Conservation (phyloP, 37 sponge, comb jelly and placozoan species). For the Chondrosia reniformis region DNA sequence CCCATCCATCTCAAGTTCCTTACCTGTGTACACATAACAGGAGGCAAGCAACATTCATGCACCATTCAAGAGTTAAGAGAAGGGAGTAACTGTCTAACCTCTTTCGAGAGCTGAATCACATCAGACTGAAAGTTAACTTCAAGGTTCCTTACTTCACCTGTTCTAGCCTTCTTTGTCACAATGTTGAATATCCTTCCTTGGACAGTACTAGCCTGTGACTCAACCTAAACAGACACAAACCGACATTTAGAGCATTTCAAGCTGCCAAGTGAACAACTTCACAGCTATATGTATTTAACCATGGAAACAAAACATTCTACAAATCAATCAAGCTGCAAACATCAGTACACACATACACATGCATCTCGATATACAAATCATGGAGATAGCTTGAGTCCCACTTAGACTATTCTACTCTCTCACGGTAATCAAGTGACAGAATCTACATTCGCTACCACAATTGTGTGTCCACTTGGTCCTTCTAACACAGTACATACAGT, state of each 20-base stretch:
- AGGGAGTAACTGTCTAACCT: conserved; percentile 39
- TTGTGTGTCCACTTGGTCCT: too few species aligned
- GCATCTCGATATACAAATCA: not conserved
- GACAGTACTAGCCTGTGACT: conserved; percentile 57
- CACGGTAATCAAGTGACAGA: too few species aligned
- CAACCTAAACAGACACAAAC: conserved; percentile 62
- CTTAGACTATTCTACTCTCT: too few species aligned
- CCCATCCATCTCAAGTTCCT: conserved; percentile 88
- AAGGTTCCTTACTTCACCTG: conserved; percentile 64
- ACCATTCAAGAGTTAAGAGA: not conserved
- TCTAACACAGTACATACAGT: too few species aligned
- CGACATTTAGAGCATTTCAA: not conserved
- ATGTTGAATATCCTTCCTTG: conserved; percentile 82
- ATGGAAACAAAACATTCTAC: too few species aligned
- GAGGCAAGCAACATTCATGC: not conserved
- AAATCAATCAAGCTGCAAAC: too few species aligned
- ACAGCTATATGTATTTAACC: too few species aligned
- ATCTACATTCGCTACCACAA: too few species aligned
- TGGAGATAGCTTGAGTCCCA: too few species aligned
- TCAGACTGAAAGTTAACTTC: conserved; percentile 93
- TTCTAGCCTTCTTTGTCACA: conserved; percentile 53
- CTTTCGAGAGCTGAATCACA: conserved; percentile 92
- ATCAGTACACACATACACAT: conserved; percentile 5
- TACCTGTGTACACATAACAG: conserved; percentile 20
- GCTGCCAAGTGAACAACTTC: conserved; percentile 1